Evolutionary conservation across 2,113 vertebrate genomes (phyloP), one percentile per base, ranked within the genome.

Genomic region (Lampris incognitus): DNA sequence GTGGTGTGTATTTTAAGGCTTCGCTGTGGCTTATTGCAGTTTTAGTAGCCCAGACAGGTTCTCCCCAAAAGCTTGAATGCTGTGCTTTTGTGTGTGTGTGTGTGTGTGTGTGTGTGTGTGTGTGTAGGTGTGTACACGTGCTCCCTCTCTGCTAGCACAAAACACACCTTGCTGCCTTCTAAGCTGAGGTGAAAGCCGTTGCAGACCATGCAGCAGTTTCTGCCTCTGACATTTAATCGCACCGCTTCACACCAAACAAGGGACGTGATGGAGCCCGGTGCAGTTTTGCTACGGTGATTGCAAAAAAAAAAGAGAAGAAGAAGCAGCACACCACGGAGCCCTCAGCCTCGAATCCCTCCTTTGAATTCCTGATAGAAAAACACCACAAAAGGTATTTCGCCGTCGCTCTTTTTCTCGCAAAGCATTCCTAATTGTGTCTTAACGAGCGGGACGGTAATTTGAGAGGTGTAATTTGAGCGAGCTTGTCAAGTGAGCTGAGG

Each of bases 241-340:
- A 51, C 40, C 50, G 10, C 57, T 57, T 69, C 69, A 52, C 9
- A 2, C 69, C 81, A 86, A 90, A 89, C 82, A 90, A 89, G 83
- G 56, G 69, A 51, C 38, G 69, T 92, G 87, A 94, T 88, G 91
- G 78, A 89, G 82, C 84, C 66, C 55, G 73, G 66, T 65, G 66
- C 51, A 76, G 80, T 88, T 88, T 82, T 88, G 65, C 81, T 64
- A 68, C 49, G 44, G 67, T 73, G 83, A 88, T 85, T 87, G 59
- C 69, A 73, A 77, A 81, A 79, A 49, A 66, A 24, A 24, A 24
- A 24, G 24, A 24, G 24, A 24, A 24, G 24, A 24, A 24, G 24
- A 24, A 24, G 24, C 24, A 24, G 24, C n/a, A 54, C 61, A 72
- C 48, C 65, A 72, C 60, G 78, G 76, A 76, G 61, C 54, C 64